phyloP scores from a whole-genome alignment of 1,140 invertebrate species.

The Magallana gigas region DNA sequence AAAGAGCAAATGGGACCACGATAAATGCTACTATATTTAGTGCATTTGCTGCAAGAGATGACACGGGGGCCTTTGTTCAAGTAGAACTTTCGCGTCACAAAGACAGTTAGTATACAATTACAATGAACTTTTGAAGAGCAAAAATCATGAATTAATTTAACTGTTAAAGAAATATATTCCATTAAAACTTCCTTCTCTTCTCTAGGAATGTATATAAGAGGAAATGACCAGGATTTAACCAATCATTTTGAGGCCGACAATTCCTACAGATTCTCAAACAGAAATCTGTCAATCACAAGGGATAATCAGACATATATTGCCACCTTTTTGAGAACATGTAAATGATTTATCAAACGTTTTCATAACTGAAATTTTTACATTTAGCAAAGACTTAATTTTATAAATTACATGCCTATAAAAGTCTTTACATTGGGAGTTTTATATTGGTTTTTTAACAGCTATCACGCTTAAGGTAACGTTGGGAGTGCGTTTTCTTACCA shows the following conservation, averaged over 20 bases:
- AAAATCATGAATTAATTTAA: background rate
- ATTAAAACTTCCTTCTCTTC: background rate
- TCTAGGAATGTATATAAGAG: background rate
- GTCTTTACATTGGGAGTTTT: background rate
- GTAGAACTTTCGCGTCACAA: slow-evolving; percentile 46
- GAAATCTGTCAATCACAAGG: background rate
- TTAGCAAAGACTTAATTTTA: too few relatives aligned
- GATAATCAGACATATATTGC: background rate
- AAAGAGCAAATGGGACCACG: background rate
- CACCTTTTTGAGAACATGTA: background rate
- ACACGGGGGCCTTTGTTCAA: slow-evolving; percentile 25
- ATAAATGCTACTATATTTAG: slow-evolving; percentile 57
- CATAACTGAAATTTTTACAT: too few relatives aligned
- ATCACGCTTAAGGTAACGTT: slow-evolving; percentile 6
- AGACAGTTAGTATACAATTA: slow-evolving; percentile 33
- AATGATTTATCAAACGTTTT: background rate
- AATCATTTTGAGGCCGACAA: slow-evolving; percentile 1
- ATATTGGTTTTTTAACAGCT: background rate
- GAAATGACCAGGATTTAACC: slow-evolving; percentile 22
- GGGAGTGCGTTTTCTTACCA: background rate
- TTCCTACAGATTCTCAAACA: slow-evolving; percentile 7
- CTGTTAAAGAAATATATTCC: background rate
- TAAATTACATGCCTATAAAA: too few relatives aligned
- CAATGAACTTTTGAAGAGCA: background rate
- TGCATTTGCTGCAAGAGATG: slow-evolving; percentile 57